Conservation (phyloP, 2,797 vertebrate genomes). For the Cuniculus paca region DNA sequence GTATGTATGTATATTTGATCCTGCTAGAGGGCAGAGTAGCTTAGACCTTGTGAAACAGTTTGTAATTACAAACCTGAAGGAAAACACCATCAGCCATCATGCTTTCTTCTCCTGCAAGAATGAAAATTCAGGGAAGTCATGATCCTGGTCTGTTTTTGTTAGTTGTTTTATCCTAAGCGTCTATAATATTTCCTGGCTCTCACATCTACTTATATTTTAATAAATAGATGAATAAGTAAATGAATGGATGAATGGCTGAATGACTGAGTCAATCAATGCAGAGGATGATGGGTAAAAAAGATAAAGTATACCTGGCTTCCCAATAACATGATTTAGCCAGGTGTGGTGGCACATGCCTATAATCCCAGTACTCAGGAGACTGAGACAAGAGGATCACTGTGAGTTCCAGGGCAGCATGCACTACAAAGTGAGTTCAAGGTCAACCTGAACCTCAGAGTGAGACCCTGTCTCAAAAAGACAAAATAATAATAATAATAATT, state of each 20-base stretch:
- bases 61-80: neutral
- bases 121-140: neutral
- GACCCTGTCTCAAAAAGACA: too few relatives aligned
- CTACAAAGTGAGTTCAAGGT: too few relatives aligned
- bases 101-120: neutral
- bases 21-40: neutral
- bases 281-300: neutral
- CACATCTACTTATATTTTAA: neutral
- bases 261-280: neutral
- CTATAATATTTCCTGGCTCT: neutral
- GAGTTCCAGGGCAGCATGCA: too few relatives aligned
- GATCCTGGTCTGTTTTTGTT: neutral
- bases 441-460: too few relatives aligned
- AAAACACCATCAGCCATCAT: neutral
- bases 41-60: neutral
- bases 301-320: neutral
- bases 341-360: too few relatives aligned
- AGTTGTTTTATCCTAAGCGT: neutral
- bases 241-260: neutral
- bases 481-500: too few relatives aligned
- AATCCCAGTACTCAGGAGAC: too few relatives aligned
- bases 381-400: too few relatives aligned
- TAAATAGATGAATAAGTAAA: neutral
- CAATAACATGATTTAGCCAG: neutral
- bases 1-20: neutral